A percentile compares a stretch with the other conserved stretches of the same genome.
phyloP scores from a whole-genome alignment of 2,113 vertebrate genomes.

The Pagrus major region DNA sequence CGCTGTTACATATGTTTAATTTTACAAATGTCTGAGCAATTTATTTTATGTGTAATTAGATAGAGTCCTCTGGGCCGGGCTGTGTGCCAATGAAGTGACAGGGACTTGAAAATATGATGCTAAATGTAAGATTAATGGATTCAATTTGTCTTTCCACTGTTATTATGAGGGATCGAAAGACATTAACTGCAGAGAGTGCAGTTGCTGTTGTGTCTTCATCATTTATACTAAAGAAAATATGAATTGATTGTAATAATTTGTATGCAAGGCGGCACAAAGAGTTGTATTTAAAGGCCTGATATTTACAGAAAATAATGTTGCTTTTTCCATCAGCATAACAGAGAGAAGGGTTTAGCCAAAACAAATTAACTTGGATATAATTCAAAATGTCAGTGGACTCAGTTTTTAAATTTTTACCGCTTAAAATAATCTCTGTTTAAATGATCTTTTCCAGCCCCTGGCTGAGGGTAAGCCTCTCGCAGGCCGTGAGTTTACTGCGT shows the following conservation, averaged over 20 bases:
- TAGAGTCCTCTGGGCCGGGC: not conserved
- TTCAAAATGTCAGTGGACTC: not conserved
- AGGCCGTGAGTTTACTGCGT: constrained; percentile 41
- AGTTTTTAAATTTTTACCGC: not conserved
- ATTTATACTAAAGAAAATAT: not conserved
- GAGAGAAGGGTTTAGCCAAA: not conserved
- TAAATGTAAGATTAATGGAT: constrained; percentile 3
- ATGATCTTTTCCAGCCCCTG: constrained; percentile 30
- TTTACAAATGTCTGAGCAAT: not conserved
- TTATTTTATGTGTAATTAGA: constrained; percentile 5
- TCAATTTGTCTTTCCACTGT: not conserved
- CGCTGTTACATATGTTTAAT: not conserved
- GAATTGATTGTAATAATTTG: constrained; percentile 18
- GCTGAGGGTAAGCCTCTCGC: constrained; percentile 4
- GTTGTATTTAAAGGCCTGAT: not conserved
- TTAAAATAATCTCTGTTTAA: constrained; percentile 36
- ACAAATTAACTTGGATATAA: not conserved
- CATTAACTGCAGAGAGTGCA: not conserved
- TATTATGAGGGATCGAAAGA: not conserved
- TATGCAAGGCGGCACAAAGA: not conserved
- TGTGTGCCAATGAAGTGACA: not conserved
- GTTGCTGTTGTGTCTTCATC: not conserved
- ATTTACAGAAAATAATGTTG: constrained; percentile 11
- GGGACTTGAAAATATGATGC: not conserved
- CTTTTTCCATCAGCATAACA: not conserved